Percentiles rank a stretch among this genome's conserved stretches.
Conservation (phyloP, 30 jellyfish, hydroid and myxozoan genomes). For the Clytia hemisphaerica region DNA sequence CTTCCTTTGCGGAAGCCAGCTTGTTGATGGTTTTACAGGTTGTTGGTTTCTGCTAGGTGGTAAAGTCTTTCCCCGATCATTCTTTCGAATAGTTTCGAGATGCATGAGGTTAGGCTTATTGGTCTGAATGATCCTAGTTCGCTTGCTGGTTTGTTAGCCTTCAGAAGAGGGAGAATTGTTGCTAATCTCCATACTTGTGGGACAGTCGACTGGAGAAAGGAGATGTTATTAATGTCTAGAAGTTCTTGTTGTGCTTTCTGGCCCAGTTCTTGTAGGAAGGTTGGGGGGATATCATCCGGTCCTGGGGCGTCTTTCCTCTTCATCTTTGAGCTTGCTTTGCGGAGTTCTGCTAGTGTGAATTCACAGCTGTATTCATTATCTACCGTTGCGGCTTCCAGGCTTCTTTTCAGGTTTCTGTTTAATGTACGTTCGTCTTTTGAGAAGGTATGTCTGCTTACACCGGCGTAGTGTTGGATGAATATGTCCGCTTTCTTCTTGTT, state of each 20-base stretch:
- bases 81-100: not conserved
- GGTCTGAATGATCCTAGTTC: not conserved
- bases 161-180: not conserved
- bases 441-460: not conserved
- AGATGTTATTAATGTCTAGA: not conserved
- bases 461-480: no score
- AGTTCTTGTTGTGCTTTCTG: not conserved
- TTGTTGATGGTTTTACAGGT: not conserved
- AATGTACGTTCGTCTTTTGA: not conserved
- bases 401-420: not conserved
- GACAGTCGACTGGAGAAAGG: not conserved
- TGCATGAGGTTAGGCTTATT: constrained; percentile 1
- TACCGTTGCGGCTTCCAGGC: not conserved
- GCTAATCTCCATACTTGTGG: not conserved
- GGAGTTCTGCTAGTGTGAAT: not conserved
- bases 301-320: not conserved
- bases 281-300: not conserved
- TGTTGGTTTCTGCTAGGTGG: not conserved
- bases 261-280: not conserved
- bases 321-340: not conserved
- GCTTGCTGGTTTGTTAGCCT: not conserved
- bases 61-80: not conserved
- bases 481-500: no score
- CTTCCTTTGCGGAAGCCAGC: constrained; percentile 3
- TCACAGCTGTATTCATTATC: no score